Evolutionary conservation across 2,797 vertebrate genomes (phyloP).

Genomic region (Enteromius radiatus): DNA sequence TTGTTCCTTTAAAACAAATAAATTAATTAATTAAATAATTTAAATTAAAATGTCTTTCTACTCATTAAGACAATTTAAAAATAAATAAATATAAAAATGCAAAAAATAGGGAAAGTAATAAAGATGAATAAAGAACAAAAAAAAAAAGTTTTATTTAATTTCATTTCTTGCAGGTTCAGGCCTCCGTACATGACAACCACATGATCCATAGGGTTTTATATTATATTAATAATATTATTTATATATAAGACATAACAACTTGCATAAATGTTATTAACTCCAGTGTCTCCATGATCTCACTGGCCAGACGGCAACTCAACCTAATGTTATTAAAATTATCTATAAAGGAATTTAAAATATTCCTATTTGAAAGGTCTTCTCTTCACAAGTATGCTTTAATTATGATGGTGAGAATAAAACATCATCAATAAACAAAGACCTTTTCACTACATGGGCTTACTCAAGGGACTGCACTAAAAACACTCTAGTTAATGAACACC

Average conservation of each 20-base stretch:
- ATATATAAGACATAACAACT: too few relatives aligned
- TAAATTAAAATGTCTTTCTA: background rate
- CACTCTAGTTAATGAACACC: constrained; percentile 50
- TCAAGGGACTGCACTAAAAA: constrained; percentile 42
- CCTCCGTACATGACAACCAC: background rate
- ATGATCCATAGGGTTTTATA: background rate
- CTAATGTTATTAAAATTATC: constrained; percentile 30
- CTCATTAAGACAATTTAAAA: too few relatives aligned
- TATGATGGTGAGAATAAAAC: constrained; percentile 47
- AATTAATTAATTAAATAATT: too few relatives aligned
- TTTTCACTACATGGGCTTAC: constrained; percentile 44
- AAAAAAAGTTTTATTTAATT: too few relatives aligned
- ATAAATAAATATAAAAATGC: too few relatives aligned
- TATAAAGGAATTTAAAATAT: constrained; percentile 35
- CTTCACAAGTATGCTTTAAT: constrained; percentile 49
- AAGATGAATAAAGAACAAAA: too few relatives aligned
- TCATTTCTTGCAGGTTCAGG: background rate
- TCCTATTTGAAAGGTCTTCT: constrained; percentile 42
- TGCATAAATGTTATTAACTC: background rate
- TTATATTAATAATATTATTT: too few relatives aligned
- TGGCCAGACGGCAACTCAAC: constrained; percentile 24
- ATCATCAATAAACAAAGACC: constrained; percentile 56
- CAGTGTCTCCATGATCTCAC: background rate
- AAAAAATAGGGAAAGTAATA: too few relatives aligned
- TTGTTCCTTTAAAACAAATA: background rate